A percentile compares a stretch with the other conserved stretches of the same genome.
Evolutionary conservation across 37 sponge, comb jelly and placozoan species (phyloP).

Genomic region (Halichondria panicea): DNA sequence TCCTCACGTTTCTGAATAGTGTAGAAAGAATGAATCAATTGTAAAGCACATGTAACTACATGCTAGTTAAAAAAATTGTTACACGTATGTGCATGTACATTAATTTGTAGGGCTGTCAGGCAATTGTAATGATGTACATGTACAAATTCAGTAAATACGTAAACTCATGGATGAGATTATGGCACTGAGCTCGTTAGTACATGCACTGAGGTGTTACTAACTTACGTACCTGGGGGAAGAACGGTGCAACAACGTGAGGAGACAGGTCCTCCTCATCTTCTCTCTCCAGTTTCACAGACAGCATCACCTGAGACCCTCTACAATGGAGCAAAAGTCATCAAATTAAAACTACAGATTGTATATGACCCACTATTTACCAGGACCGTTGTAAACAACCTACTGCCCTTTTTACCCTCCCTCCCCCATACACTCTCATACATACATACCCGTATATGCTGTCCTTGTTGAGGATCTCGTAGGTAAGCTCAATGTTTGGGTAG

Average conservation of each 20-base stretch:
- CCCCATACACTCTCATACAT: background rate
- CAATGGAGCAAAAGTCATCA: background rate
- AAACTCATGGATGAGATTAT: background rate
- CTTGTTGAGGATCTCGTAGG: constrained; percentile 75
- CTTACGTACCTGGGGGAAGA: constrained; percentile 87
- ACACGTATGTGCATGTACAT: background rate
- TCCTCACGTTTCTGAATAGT: constrained; percentile 85
- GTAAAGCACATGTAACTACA: background rate
- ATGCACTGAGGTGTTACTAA: no score
- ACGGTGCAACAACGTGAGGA: constrained; percentile 96
- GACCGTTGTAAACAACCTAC: background rate
- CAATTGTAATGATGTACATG: background rate
- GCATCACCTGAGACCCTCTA: constrained; percentile 72
- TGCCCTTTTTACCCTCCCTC: background rate
- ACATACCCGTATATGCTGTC: constrained; percentile 71
- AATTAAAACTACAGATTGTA: background rate
- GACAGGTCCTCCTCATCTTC: constrained; percentile 88
- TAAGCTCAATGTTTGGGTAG: constrained; percentile 96
- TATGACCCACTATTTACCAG: background rate
- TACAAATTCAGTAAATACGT: background rate
- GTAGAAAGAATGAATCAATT: background rate
- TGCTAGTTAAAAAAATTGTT: background rate
- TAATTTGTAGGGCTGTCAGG: background rate
- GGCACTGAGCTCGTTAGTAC: background rate
- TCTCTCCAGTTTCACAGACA: constrained; percentile 85